Evolutionary conservation across 2,113 vertebrate genomes (phyloP).

Genomic region (Cisticola juncidis): DNA sequence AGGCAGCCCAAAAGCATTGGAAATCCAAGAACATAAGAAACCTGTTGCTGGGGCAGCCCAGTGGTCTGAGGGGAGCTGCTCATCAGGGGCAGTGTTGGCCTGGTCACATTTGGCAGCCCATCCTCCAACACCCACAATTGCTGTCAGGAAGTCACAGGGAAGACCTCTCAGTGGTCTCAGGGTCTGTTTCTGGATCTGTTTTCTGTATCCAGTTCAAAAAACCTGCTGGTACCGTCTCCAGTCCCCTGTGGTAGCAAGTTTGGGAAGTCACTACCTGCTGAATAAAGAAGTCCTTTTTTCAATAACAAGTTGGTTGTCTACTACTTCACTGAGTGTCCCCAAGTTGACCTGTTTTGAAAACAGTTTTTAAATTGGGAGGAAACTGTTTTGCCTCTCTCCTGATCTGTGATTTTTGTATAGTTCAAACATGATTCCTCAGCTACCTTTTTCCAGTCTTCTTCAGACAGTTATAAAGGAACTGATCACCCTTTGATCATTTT

Average conservation of each 20-base stretch:
- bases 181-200: neutral
- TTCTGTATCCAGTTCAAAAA: neutral
- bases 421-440: neutral
- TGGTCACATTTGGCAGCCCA: neutral
- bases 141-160: neutral
- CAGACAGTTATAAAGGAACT: neutral
- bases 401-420: neutral
- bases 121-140: neutral
- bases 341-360: neutral
- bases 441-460: neutral
- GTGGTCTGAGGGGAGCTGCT: neutral
- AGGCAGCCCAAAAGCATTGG: neutral
- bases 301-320: neutral
- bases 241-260: neutral
- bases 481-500: neutral
- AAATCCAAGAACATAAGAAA: neutral
- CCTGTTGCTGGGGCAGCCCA: neutral
- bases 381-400: neutral
- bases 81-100: rapidly evolving
- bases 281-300: neutral
- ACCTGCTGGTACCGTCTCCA: neutral
- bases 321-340: neutral
- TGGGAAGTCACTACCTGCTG: neutral
- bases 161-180: neutral
- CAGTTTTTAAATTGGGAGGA: neutral